Percentiles rank a stretch among this genome's conserved stretches.
Conservation (phyloP, 30 jellyfish, hydroid and myxozoan species). For the Nemopilema nomurai region DNA sequence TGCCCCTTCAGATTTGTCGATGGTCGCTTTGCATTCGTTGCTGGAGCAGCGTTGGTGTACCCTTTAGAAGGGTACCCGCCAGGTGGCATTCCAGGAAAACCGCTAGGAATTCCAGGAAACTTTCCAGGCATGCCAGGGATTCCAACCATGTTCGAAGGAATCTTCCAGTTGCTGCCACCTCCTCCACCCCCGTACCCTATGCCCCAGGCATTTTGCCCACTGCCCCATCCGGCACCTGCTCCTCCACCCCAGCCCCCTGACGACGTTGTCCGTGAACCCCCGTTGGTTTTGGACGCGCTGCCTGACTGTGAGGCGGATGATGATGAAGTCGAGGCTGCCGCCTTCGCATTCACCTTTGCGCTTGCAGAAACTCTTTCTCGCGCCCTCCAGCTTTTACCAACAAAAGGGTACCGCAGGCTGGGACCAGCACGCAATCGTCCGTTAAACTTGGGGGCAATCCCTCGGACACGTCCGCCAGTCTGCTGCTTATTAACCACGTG, state of each 20-base stretch:
- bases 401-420: slow-evolving; percentile 13
- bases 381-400: slow-evolving; percentile 10
- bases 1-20: slow-evolving; percentile 25
- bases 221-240: slow-evolving; percentile 72
- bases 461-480: slow-evolving; percentile 65
- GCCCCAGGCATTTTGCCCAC: slow-evolving; percentile 70
- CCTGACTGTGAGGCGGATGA: slow-evolving; percentile 44
- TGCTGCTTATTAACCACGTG: slow-evolving; percentile 60
- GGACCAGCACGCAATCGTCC: not conserved
- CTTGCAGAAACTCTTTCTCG: slow-evolving; percentile 51
- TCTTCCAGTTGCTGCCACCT: slow-evolving; percentile 53
- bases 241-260: slow-evolving; percentile 76
- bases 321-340: slow-evolving; percentile 29
- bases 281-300: slow-evolving; percentile 44
- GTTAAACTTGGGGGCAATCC: slow-evolving; percentile 32
- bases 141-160: slow-evolving; percentile 48
- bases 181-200: slow-evolving; percentile 69
- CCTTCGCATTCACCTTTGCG: slow-evolving; percentile 59
- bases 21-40: slow-evolving; percentile 27
- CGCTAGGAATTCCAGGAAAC: slow-evolving; percentile 44
- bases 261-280: slow-evolving; percentile 52
- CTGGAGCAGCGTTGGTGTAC: slow-evolving; percentile 22
- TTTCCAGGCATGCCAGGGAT: slow-evolving; percentile 63
- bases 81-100: slow-evolving; percentile 71
- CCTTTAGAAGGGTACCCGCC: slow-evolving; percentile 61